Evolutionary conservation across 2,888 invertebrate species (phyloP).

Genomic region (Tinea semifulvella): DNA sequence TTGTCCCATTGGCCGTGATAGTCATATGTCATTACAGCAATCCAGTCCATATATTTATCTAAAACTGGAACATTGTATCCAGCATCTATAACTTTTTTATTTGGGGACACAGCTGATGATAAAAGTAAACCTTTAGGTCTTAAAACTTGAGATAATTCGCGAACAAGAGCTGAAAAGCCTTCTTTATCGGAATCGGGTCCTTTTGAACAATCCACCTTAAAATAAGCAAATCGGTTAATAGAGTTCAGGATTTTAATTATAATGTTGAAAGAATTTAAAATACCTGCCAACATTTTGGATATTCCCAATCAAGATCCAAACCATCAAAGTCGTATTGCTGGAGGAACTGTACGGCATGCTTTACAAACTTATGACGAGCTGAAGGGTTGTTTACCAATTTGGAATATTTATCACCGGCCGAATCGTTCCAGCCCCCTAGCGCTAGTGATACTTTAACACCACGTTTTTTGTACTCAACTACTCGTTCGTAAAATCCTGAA

Average conservation of each 20-base stretch:
- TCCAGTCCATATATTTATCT: conserved; percentile 84
- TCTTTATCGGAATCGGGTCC: conserved; percentile 86
- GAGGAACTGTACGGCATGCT: conserved; percentile 78
- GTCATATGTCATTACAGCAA: conserved; percentile 93
- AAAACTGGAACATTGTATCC: conserved; percentile 84
- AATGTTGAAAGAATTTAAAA: not conserved
- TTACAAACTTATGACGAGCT: conserved; percentile 77
- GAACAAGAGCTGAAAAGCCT: conserved; percentile 77
- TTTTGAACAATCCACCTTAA: conserved; percentile 83
- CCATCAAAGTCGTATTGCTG: conserved; percentile 88
- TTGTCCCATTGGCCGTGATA: conserved; percentile 94
- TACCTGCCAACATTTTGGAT: conserved; percentile 89
- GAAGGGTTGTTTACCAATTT: conserved; percentile 79
- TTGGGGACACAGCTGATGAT: conserved; percentile 88
- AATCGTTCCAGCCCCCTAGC: conserved; percentile 96
- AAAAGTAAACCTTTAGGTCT: conserved; percentile 74
- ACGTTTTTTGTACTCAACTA: conserved; percentile 78
- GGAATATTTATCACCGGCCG: conserved; percentile 89
- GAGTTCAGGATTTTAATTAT: not conserved
- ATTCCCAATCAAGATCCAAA: conserved; percentile 96
- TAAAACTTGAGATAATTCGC: conserved; percentile 75
- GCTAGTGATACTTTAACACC: conserved; percentile 88
- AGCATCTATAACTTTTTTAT: conserved; percentile 86
- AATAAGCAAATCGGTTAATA: conserved; percentile 9
- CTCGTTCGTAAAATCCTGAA: conserved; percentile 84